Percentiles rank a stretch among this genome's conserved stretches.
phyloP scores from a whole-genome alignment of 2,888 invertebrate genomes.

The Drosophila nr. medialis region DNA sequence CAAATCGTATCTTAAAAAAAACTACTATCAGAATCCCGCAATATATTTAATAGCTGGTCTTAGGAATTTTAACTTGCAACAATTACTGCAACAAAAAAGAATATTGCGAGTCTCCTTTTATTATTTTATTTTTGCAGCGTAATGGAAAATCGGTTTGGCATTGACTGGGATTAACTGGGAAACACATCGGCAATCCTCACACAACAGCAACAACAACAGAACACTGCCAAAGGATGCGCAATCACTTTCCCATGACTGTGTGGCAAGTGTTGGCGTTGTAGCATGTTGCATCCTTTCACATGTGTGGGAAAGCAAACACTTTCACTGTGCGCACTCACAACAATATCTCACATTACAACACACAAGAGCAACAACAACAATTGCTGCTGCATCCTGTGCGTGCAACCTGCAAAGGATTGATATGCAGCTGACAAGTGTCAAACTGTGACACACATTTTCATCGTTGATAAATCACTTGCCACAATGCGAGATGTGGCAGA shows the following conservation, averaged over 20 bases:
- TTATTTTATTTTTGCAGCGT: constrained; percentile 53
- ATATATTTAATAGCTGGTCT: no score
- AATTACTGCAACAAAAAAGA: neutral
- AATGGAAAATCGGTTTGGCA: constrained; percentile 40
- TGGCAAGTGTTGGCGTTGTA: constrained; percentile 41
- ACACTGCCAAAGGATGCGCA: constrained; percentile 28
- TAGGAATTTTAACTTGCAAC: no score
- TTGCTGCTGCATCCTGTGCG: constrained; percentile 55
- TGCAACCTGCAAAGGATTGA: constrained; percentile 76
- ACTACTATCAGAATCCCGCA: no score
- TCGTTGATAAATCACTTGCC: constrained; percentile 40
- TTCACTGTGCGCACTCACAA: constrained; percentile 53
- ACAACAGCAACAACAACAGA: neutral
- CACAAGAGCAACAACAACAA: constrained; percentile 1
- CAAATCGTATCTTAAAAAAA: no score
- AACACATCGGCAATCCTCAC: constrained; percentile 14
- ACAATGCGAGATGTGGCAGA: constrained; percentile 1
- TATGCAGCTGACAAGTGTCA: constrained; percentile 71
- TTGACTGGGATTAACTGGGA: neutral
- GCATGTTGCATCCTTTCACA: constrained; percentile 41
- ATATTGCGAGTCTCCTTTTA: constrained; percentile 2
- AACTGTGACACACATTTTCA: constrained; percentile 28
- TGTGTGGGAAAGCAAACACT: constrained; percentile 74
- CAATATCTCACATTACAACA: constrained; percentile 70
- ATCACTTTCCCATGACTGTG: constrained; percentile 73